Conservation (phyloP, 1,140 invertebrate species). For the Chymomyza costata region DNA sequence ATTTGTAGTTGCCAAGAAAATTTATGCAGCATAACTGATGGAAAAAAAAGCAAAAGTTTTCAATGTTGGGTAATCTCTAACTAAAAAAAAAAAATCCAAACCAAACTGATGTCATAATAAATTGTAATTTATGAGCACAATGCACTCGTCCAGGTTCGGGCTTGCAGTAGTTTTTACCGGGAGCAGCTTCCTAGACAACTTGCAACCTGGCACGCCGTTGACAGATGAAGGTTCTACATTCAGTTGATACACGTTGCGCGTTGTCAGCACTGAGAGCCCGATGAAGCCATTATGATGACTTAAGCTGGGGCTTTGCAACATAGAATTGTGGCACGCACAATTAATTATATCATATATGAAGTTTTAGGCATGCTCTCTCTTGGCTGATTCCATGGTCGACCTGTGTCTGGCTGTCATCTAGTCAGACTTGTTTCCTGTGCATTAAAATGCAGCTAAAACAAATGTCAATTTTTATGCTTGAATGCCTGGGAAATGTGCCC, state of each 20-base stretch:
- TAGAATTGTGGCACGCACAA: conserved; percentile 12
- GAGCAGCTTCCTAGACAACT: not conserved
- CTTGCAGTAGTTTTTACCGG: not conserved
- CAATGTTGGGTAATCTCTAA: conserved; percentile 56
- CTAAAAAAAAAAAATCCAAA: too few relatives aligned
- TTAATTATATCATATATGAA: conserved; percentile 35
- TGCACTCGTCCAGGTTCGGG: conserved; percentile 12
- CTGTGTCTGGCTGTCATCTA: conserved; percentile 40
- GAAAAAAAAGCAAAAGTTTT: conserved; percentile 29
- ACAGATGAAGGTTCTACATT: conserved; percentile 32
- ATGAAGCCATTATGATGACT: conserved; percentile 42
- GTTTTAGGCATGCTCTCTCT: conserved; percentile 34
- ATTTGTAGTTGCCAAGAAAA: conserved; percentile 36
- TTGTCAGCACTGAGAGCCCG: conserved; percentile 15
- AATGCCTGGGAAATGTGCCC: conserved; percentile 53
- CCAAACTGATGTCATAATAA: conserved; percentile 67
- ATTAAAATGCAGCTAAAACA: conserved; percentile 23
- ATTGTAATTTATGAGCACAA: conserved; percentile 59
- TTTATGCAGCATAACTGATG: conserved; percentile 52
- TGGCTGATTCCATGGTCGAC: conserved; percentile 20
- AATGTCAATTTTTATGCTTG: conserved; percentile 52
- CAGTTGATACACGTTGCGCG: not conserved
- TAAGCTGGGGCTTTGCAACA: conserved; percentile 26
- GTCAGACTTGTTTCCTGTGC: conserved; percentile 41
- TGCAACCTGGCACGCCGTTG: conserved; percentile 23